Evolutionary conservation across 2,888 invertebrate genomes (phyloP).

Genomic region (Laothoe populi): DNA sequence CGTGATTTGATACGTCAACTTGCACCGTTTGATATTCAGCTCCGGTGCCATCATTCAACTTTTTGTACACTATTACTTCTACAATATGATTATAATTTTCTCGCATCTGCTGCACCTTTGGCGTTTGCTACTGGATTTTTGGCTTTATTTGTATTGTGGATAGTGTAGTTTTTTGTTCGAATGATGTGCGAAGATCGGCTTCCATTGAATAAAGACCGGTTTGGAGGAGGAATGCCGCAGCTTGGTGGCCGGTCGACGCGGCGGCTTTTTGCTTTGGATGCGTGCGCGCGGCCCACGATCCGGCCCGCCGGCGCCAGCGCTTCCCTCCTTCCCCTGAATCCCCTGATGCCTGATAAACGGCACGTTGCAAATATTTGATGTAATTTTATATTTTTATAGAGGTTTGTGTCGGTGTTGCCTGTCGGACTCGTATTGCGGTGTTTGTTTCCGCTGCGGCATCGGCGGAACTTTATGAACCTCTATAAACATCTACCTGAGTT

Average conservation of each 20-base stretch:
- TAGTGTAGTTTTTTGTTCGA: constrained; percentile 56
- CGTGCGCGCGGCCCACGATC: constrained; percentile 58
- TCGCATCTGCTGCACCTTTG: constrained; percentile 51
- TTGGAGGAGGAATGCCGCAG: constrained; percentile 74
- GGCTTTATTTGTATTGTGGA: constrained; percentile 39
- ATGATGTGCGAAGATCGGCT: constrained; percentile 57
- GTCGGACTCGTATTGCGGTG: constrained; percentile 34
- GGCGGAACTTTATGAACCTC: neutral
- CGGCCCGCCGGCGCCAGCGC: constrained; percentile 55
- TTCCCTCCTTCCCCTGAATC: constrained; percentile 56
- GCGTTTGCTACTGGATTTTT: constrained; percentile 37
- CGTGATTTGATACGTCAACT: constrained; percentile 56
- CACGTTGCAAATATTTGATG: constrained; percentile 73
- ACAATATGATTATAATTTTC: constrained; percentile 71
- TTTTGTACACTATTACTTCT: constrained; percentile 70
- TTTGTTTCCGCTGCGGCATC: constrained; percentile 34
- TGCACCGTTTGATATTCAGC: constrained; percentile 59
- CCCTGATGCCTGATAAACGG: constrained; percentile 64
- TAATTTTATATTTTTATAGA: constrained; percentile 45
- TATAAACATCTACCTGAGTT: constrained; percentile 11
- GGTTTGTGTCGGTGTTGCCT: constrained; percentile 22
- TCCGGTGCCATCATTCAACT: constrained; percentile 65
- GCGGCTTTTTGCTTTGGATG: constrained; percentile 66
- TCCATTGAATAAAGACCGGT: constrained; percentile 79
- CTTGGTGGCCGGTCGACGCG: constrained; percentile 66